Base-by-base conservation (phyloP, 1,140 invertebrate genomes). In the Formica exsecta region DNA sequence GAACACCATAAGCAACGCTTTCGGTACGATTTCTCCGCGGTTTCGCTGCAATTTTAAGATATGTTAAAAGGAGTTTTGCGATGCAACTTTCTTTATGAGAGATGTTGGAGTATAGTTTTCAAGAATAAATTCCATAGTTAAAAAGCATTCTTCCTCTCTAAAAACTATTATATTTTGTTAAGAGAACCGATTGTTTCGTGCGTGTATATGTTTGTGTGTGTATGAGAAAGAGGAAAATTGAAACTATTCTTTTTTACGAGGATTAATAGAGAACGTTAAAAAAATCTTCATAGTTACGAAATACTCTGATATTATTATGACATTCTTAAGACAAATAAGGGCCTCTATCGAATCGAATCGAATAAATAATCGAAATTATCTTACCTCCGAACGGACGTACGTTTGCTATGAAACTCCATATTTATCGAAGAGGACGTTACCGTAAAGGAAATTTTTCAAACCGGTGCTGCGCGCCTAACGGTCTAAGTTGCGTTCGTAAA, bases 311-410 rank as follows among this genome's bases (percentile, higher is more conserved):
- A 11, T 41, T 9, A 19, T 48, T 22, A 8, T 16, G 13, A 48
- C 13, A 7, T 19, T 70, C 13, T 19, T 16, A 25, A 38, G 38
- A 68, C 6, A 13, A 16, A 48, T 51, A 19, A 51, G 16, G 48
- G 22, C n/a, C 0, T 5, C 3, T 25, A 36, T 65, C 62, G 7
- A 65, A 36, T 36, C 0, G 2, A 36, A n/a, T 51, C 3, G 44
- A 68, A 44, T 4, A 44, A 68, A 68, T 19, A 22, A 68, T 68
- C 5, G 13, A 73, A 73, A 73, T 51, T 71, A n/a, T 71, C 9
- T 68, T 13, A 73, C 44, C 25, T 41, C 16, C n/a, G 38, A 41
- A 3, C 66, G 11, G 13, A 3, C 8, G 29, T 16, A 29, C 29
- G 5, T 16, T 68, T 16, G 16, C 36, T 19, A n/a, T 32, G 32